Conservation (phyloP, 1,140 invertebrate species). For the Saccostrea echinata region DNA sequence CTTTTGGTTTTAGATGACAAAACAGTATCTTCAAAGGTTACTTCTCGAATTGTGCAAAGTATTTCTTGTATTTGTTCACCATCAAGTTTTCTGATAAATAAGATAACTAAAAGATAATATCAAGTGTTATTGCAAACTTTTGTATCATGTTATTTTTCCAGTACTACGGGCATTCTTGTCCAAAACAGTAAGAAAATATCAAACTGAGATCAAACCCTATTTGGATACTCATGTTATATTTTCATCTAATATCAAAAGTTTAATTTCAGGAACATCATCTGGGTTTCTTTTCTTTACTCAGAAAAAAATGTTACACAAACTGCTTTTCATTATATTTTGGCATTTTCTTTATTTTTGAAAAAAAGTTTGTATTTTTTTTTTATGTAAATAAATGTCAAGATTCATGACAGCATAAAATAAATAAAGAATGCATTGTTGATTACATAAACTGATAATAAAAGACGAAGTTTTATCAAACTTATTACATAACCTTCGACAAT, state of each 20-base stretch:
- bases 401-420: neutral
- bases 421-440: neutral
- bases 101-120: neutral
- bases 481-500: neutral
- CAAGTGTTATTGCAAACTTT: neutral
- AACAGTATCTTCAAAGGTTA: conserved; percentile 4
- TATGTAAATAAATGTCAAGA: neutral
- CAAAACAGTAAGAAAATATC: neutral
- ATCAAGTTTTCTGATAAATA: neutral
- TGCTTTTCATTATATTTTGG: neutral
- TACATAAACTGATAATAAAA: neutral
- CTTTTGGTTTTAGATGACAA: neutral
- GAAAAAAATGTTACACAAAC: neutral
- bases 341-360: neutral
- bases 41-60: neutral
- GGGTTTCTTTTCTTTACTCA: neutral
- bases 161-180: too few relatives aligned
- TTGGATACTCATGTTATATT: neutral
- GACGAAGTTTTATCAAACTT: neutral
- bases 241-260: neutral
- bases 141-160: neutral
- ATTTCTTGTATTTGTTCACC: neutral
- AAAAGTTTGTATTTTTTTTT: neutral
- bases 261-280: neutral
- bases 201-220: neutral